Conservation (phyloP, 2,797 vertebrate species). For the Podargus strigoides region DNA sequence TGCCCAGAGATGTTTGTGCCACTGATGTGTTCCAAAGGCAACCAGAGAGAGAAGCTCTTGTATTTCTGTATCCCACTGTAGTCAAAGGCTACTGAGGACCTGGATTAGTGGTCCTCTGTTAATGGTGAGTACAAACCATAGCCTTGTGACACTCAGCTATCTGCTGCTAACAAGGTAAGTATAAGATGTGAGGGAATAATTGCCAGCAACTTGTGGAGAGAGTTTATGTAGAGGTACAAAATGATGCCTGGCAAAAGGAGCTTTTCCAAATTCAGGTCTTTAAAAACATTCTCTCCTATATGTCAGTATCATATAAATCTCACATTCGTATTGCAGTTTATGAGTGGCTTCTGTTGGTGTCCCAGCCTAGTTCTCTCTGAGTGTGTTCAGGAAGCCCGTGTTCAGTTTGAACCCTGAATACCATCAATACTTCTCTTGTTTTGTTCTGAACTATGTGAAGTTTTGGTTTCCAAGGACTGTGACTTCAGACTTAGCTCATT, state of each 20-base stretch:
- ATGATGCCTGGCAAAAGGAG: neutral
- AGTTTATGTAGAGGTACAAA: neutral
- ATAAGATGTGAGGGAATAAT: neutral
- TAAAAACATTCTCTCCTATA: neutral
- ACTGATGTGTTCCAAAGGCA: accelerated
- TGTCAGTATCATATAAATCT: neutral
- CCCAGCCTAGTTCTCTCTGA: neutral
- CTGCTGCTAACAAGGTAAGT: neutral
- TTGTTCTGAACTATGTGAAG: neutral
- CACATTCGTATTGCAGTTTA: neutral
- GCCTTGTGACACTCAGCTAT: neutral
- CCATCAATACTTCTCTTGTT: neutral
- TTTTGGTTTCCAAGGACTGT: neutral
- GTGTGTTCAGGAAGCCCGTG: neutral
- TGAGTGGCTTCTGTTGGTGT: neutral
- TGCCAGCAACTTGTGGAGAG: neutral
- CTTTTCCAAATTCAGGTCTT: neutral
- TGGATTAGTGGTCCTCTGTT: neutral
- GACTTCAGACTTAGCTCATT: neutral
- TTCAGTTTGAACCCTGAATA: neutral
- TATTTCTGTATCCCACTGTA: neutral
- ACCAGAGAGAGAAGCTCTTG: neutral
- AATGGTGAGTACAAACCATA: neutral
- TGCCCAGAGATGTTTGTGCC: neutral
- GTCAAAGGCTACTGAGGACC: neutral